These are phyloP conservation scores for Rhinoderma darwinii DNA, from an alignment of 2,113 vertebrate genomes.

Conservation along the genomic window DNA sequence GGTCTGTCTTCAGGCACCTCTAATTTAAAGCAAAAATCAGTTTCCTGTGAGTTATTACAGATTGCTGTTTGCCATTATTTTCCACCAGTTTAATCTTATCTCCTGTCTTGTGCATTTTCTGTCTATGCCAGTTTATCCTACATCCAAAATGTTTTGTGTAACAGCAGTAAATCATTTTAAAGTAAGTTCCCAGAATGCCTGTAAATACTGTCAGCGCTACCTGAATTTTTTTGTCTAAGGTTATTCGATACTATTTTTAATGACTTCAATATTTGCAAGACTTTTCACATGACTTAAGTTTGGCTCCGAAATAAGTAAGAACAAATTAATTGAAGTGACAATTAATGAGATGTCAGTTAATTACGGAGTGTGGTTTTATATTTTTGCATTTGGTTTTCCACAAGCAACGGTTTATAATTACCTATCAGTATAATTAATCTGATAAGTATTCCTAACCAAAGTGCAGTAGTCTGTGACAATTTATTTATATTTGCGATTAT, in stretches of 20 bases:
- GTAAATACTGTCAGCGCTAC: conserved; percentile 37
- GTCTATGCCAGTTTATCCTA: conserved; percentile 32
- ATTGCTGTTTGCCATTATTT: conserved; percentile 45
- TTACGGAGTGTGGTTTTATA: background rate
- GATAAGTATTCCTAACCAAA: background rate
- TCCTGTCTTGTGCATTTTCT: conserved; percentile 42
- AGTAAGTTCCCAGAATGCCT: conserved; percentile 34
- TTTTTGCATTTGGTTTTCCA: background rate
- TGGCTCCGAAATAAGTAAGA: background rate
- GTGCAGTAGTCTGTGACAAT: background rate
- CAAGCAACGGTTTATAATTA: background rate
- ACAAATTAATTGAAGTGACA: background rate
- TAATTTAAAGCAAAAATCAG: conserved; percentile 25
- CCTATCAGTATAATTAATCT: background rate
- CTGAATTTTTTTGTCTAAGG: conserved; percentile 14
- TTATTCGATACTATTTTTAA: conserved; percentile 7
- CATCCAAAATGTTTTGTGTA: conserved; percentile 46
- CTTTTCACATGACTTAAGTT: background rate
- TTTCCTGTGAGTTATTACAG: conserved; percentile 39
- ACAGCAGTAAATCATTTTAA: conserved; percentile 35
- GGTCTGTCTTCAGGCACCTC: background rate
- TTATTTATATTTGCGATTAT: background rate
- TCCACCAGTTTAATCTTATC: conserved; percentile 45
- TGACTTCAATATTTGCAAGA: background rate
- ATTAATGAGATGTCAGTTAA: background rate